These are phyloP conservation scores for Lepus townsendii DNA, from an alignment of 2,797 vertebrate genomes.

Conservation along the genomic window DNA sequence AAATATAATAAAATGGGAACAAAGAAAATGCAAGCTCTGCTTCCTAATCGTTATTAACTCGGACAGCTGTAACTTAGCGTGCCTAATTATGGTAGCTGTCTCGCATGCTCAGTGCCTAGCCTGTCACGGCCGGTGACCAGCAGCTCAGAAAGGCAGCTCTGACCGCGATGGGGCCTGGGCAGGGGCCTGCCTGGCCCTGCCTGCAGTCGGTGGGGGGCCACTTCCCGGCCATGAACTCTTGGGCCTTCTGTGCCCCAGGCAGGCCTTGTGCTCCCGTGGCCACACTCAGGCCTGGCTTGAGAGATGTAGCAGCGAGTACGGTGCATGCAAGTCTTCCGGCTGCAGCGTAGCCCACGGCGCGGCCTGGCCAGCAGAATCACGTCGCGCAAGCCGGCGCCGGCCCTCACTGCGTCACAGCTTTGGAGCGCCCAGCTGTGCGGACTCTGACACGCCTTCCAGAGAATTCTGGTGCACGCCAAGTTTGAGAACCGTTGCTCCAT, in stretches of 20 bases:
- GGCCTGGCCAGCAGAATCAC: rapidly evolving
- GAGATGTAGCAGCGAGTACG: rapidly evolving
- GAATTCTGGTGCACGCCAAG: rapidly evolving
- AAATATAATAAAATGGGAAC: background rate
- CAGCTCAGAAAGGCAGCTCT: no score
- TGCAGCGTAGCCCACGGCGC: rapidly evolving
- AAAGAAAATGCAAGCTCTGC: background rate
- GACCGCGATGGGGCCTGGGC: no score
- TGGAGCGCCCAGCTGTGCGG: no score
- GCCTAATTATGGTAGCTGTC: background rate
- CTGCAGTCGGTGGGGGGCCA: rapidly evolving
- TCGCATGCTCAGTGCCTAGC: background rate
- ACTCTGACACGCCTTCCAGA: background rate
- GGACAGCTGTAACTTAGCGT: background rate
- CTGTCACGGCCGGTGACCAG: background rate
- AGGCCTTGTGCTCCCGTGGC: background rate
- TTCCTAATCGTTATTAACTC: background rate
- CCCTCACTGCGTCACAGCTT: no score
- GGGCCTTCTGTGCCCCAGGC: rapidly evolving
- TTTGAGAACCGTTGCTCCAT: rapidly evolving
- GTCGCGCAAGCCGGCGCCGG: no score
- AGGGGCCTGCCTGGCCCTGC: background rate
- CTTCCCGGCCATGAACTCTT: no score
- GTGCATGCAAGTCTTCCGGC: no score
- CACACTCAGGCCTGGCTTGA: background rate